phyloP scores from a whole-genome alignment of 1,140 invertebrate species.

The Mya arenaria region DNA sequence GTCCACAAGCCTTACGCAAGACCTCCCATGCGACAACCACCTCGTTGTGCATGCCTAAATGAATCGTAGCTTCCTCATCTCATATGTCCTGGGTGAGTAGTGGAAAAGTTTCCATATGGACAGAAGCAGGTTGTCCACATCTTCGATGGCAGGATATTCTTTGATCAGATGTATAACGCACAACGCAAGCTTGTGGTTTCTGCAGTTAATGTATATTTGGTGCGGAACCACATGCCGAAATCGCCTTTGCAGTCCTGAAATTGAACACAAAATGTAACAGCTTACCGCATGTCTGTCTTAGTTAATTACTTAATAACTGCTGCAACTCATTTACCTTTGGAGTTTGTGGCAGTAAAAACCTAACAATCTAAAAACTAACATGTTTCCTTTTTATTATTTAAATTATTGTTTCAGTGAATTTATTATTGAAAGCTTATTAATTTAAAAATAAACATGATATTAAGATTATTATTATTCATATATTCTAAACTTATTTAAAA shows the following conservation, averaged over 20 bases:
- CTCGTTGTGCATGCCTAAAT: neutral
- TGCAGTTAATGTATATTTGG: constrained; percentile 32
- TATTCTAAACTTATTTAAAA: too few relatives aligned
- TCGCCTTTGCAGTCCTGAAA: constrained; percentile 5
- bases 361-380: too few relatives aligned
- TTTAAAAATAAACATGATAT: too few relatives aligned
- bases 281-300: too few relatives aligned
- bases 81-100: constrained; percentile 6
- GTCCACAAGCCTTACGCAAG: neutral
- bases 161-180: constrained; percentile 22
- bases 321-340: too few relatives aligned
- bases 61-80: neutral
- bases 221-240: constrained; percentile 7
- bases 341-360: too few relatives aligned
- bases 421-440: too few relatives aligned
- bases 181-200: constrained; percentile 21
- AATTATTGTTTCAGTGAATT: too few relatives aligned
- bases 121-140: neutral
- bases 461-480: too few relatives aligned
- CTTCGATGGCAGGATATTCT: neutral
- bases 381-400: too few relatives aligned
- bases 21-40: constrained; percentile 13
- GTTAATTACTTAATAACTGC: too few relatives aligned
- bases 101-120: constrained; percentile 7
- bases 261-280: neutral